Evolutionary conservation across 2,113 vertebrate species (phyloP), one percentile per base, ranked within the genome.

Genomic region (Platichthys stellatus): DNA sequence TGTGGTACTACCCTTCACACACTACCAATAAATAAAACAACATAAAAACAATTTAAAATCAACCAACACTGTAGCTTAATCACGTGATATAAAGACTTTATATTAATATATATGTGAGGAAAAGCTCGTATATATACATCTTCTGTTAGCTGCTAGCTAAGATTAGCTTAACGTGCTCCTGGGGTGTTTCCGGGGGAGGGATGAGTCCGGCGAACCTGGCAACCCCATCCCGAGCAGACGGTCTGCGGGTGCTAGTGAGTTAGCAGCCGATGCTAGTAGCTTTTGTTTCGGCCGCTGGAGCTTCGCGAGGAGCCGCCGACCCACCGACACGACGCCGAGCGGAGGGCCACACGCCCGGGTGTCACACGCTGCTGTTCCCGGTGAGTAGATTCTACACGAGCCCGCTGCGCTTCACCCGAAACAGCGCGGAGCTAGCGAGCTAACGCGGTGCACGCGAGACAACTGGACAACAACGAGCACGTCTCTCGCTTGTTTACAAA

Each of bases 391-490:
- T 40, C 35, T 0, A 38, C n/a, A 31, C 47, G 31, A 26, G 5
- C 2, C 24, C 40, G 11, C 2, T 21, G 11, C 43, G 69, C 66
- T 64, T 4, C 18, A 57, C 47, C 57, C 35, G 63, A 63, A 5
- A n/a, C 15, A 57, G 8, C 7, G 0, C 57, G 60, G 26, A 31
- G 86, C 83, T 84, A 88, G 80, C 78, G 49, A 72, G 86, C 86
- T 89, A 83, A 23, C 60, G 70, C 64, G 31, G 7, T 35, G 61
- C 89, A 90, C 88, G 89, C 84, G 90, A 85, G 43, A 74, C 54
- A 60, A 60, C 51, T 54, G 53, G 53, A 2, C 15, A 57, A 23
- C 76, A 62, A 58, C 31, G 5, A 4, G 8, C 18, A 62, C 62
- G 49, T 18, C 35, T 69, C 28, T 24, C 31, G 7, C 9, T 23